Evolutionary conservation across 2,113 vertebrate genomes (phyloP).

Genomic region (Maccullochella peelii): DNA sequence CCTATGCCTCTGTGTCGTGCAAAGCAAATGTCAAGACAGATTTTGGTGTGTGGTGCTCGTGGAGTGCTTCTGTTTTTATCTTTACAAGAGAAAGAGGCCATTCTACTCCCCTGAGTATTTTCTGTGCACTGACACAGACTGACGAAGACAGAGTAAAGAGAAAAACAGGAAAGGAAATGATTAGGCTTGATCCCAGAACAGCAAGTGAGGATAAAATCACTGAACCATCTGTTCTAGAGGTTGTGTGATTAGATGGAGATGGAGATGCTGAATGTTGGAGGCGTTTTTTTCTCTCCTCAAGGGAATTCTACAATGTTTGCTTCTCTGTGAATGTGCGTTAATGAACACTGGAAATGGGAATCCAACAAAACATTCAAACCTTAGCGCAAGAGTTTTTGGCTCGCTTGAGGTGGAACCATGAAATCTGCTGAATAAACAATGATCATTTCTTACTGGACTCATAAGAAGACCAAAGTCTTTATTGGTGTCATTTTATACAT

Average conservation of each 20-base stretch:
- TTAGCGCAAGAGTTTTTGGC: neutral
- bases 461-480: too few species aligned
- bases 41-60: conserved; percentile 6
- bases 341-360: too few species aligned
- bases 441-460: neutral
- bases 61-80: conserved; percentile 40
- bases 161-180: conserved; percentile 4
- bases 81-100: conserved; percentile 45
- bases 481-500: neutral
- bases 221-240: neutral
- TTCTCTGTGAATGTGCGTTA: neutral
- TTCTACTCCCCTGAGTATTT: conserved; percentile 18
- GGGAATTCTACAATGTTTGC: neutral
- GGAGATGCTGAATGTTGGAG: neutral
- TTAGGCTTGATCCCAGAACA: neutral
- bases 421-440: neutral
- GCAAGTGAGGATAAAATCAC: neutral
- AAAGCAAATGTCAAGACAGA: neutral
- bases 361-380: neutral
- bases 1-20: neutral
- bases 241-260: neutral
- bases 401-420: neutral
- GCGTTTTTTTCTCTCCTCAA: neutral
- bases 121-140: conserved; percentile 24
- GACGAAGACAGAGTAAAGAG: neutral